Evolutionary conservation across 2,888 invertebrate species (phyloP).

Genomic region (Tiliacea aurago): DNA sequence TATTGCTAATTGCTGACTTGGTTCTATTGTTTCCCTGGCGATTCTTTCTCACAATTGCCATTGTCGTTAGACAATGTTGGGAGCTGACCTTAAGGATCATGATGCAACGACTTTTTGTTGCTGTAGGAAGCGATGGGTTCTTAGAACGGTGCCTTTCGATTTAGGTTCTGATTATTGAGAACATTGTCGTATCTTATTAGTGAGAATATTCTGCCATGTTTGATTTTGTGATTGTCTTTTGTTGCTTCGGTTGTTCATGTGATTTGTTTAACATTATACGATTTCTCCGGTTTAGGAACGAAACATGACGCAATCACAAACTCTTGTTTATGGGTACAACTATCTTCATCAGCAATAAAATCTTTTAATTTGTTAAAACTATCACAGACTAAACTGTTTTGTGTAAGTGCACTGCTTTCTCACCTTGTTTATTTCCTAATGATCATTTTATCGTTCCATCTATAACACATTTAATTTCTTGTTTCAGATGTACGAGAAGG

Average conservation of each 20-base stretch:
- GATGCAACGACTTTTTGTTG: slow-evolving; percentile 75
- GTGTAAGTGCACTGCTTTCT: slow-evolving; percentile 16
- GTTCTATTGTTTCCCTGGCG: slow-evolving; percentile 83
- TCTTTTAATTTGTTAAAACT: slow-evolving; percentile 35
- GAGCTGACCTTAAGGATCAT: slow-evolving; percentile 86
- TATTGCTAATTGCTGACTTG: slow-evolving; percentile 85
- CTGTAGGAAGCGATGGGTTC: slow-evolving; percentile 73
- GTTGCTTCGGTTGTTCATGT: slow-evolving; percentile 9
- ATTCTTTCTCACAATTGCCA: slow-evolving; percentile 89
- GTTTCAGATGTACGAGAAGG: slow-evolving; percentile 83
- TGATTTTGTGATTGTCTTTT: slow-evolving; percentile 35
- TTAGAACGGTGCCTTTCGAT: slow-evolving; percentile 69
- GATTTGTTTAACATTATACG: slow-evolving; percentile 17
- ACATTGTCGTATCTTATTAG: slow-evolving; percentile 26
- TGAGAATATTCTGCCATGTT: slow-evolving; percentile 34
- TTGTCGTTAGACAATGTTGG: slow-evolving; percentile 89
- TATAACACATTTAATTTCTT: slow-evolving; percentile 66
- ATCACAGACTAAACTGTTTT: slow-evolving; percentile 5
- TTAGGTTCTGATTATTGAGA: slow-evolving; percentile 55
- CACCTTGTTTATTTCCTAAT: slow-evolving; percentile 35
- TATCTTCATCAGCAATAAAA: slow-evolving; percentile 40
- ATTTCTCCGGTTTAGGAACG: background rate
- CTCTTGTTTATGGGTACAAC: background rate
- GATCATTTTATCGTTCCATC: slow-evolving; percentile 30
- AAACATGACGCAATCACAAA: background rate